Conservation (phyloP, 2,113 vertebrate genomes). For the Apistogramma diplotaenia region DNA sequence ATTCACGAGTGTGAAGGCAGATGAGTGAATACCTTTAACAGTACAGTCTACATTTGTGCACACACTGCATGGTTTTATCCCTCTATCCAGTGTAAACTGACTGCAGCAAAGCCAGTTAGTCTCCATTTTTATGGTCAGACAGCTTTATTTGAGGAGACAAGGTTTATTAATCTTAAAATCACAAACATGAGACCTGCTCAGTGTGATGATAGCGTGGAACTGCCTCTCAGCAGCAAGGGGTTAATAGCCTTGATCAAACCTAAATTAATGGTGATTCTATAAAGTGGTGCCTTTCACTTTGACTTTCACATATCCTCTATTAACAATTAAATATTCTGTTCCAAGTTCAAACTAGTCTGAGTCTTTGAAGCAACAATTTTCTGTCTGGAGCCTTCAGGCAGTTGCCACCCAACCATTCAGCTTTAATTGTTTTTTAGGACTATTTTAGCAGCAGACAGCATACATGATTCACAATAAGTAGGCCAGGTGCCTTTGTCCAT, state of each 20-base stretch:
- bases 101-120: conserved; percentile 18
- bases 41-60: background rate
- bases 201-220: background rate
- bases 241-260: background rate
- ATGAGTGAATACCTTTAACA: too few species aligned
- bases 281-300: background rate
- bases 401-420: background rate
- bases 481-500: background rate
- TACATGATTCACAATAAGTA: conserved; percentile 1
- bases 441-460: background rate
- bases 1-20: too few species aligned
- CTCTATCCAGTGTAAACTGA: conserved; percentile 24
- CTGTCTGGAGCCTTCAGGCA: conserved; percentile 17
- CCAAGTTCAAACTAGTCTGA: background rate
- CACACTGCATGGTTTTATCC: conserved; percentile 4
- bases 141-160: conserved; percentile 3
- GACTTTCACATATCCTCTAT: conserved; percentile 24
- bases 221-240: background rate
- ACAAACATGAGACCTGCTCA: background rate
- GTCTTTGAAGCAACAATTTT: conserved; percentile 18
- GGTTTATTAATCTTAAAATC: background rate
- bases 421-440: conserved; percentile 5
- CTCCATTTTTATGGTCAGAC: conserved; percentile 13
- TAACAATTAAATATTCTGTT: conserved; percentile 21
- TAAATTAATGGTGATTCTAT: background rate